A percentile compares a stretch with the other conserved stretches of the same genome.
phyloP scores from a whole-genome alignment of 2,797 vertebrate species.

The Botia almorhae region DNA sequence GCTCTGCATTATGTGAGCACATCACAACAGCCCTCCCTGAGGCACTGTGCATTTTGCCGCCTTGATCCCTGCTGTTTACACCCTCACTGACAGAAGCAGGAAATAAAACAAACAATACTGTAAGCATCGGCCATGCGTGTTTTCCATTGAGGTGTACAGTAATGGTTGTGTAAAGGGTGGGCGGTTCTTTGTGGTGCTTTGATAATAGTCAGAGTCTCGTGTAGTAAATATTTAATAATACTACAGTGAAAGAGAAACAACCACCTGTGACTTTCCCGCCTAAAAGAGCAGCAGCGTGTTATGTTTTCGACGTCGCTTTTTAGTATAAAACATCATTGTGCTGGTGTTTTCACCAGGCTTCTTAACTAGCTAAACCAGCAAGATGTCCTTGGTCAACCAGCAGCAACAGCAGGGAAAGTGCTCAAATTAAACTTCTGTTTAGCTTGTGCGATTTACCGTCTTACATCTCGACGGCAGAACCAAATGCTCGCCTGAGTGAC shows the following conservation, averaged over 20 bases:
- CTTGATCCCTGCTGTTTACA: constrained; percentile 67
- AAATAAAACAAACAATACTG: constrained; percentile 69
- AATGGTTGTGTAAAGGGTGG: constrained; percentile 59
- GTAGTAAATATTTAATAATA: constrained; percentile 64
- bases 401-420: background rate
- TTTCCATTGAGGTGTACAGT: background rate
- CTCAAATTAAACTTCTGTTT: too few species aligned
- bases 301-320: background rate
- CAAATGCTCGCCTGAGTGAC: constrained; percentile 65
- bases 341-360: background rate
- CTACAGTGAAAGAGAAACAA: constrained; percentile 65
- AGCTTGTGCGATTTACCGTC: constrained; percentile 61
- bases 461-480: constrained; percentile 52
- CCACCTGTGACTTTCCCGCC: constrained; percentile 64
- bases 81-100: constrained; percentile 58
- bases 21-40: constrained; percentile 69
- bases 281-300: background rate
- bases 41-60: constrained; percentile 62
- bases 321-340: background rate
- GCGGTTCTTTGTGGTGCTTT: constrained; percentile 33
- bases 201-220: constrained; percentile 63
- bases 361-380: too few species aligned
- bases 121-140: constrained; percentile 53
- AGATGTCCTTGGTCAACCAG: background rate
- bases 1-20: constrained; percentile 70